Evolutionary conservation across 2,888 invertebrate species (phyloP), one percentile per base, ranked within the genome.

Genomic region (Lamellibrachia columna): DNA sequence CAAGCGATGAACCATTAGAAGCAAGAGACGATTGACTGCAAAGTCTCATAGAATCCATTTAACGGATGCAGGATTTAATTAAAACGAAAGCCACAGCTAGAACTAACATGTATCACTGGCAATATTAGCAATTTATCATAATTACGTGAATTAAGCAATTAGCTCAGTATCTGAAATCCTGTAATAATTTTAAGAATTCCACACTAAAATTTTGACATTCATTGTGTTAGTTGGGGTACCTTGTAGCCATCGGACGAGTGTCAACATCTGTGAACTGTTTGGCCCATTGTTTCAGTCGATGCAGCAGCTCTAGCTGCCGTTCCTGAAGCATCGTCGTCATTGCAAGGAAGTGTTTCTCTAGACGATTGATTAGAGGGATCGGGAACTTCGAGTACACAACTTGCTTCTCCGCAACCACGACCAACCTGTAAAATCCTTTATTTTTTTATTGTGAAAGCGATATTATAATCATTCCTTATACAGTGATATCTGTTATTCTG

Each of bases 271-370:
- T n/a, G 91, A 95, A 95, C 7, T 94, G 40, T 28, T 93, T 91
- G 1, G 94, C 94, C 96, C 95, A 96, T 8, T 93, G 58, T 52
- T 94, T 93, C 75, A 96, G 93, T 75, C 92, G 90, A n/a, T 93
- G 55, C 3, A 94, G 95, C 91, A 95, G 55, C 7, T 90, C 53
- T 52, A 94, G 93, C 93, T 96, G 95, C n/a, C 94, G 93, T 3
- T 92, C 90, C 1, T 94, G 94, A 92, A 96, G 93, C 93, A 96
- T 95, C 52, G 95, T 95, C 92, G 94, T 94, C 94, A 96, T 94
- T 53, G 95, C 94, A 75, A 97, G 95, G 94, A 96, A 96, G 93
- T 96, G 96, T 93, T 96, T 96, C 94, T 96, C 96, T 53, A 96
- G 94, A 52, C 96, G 94, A 94, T 96, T 96, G 93, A 96, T 96